Conservation (phyloP, 1,140 invertebrate species). For the Diuraphis noxia region DNA sequence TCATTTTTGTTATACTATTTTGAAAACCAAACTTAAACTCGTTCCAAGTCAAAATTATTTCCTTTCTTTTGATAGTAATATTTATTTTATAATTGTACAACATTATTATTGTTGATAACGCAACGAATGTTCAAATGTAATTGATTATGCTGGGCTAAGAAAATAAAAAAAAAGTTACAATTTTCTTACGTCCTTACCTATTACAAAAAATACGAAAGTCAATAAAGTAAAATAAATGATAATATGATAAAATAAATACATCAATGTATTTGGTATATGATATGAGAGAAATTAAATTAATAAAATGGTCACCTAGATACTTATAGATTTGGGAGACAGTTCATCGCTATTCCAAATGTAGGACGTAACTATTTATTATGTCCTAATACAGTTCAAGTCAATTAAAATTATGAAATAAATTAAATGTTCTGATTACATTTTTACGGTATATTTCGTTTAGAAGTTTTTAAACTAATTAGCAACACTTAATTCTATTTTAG, state of each 20-base stretch:
- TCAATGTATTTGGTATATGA: background rate
- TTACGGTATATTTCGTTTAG: background rate
- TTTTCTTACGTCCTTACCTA: too few relatives aligned
- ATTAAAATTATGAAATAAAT: background rate
- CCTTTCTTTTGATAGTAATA: too few relatives aligned
- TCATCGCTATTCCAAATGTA: background rate
- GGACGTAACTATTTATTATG: background rate
- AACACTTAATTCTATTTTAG: background rate
- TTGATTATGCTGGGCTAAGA: background rate
- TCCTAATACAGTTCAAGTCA: background rate
- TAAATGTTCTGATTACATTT: background rate
- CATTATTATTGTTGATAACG: too few relatives aligned
- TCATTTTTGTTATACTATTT: too few relatives aligned
- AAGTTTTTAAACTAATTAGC: background rate
- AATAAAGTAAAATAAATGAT: background rate
- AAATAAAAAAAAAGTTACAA: background rate
- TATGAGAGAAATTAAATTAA: background rate
- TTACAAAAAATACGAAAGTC: background rate
- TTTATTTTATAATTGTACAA: too few relatives aligned
- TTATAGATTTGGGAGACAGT: background rate
- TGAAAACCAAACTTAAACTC: too few relatives aligned
- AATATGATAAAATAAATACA: background rate
- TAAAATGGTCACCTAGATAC: background rate
- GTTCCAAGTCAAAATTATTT: too few relatives aligned
- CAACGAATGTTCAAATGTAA: too few relatives aligned